Percentiles rank a stretch among this genome's conserved stretches.
Evolutionary conservation across 2,113 vertebrate species (phyloP).

Genomic region (Cephalopterus ornatus): DNA sequence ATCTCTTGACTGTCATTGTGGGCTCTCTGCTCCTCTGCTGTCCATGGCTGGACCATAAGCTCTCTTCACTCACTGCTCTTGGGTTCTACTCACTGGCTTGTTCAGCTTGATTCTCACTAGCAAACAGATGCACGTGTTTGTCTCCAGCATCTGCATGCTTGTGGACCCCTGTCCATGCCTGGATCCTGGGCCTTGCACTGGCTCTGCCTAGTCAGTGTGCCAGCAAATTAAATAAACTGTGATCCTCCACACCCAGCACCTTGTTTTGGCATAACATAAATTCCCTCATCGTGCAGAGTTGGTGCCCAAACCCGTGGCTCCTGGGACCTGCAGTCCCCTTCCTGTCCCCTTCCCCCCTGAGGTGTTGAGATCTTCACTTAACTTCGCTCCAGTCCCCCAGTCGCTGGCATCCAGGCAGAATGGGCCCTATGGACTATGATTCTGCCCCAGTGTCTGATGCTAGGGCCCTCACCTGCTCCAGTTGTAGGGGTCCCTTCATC

Average conservation of each 20-base stretch:
- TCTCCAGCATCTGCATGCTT: neutral
- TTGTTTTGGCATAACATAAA: neutral
- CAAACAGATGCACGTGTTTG: neutral
- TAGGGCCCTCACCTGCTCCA: neutral
- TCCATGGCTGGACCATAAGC: neutral
- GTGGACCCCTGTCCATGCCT: neutral
- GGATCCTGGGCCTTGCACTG: neutral
- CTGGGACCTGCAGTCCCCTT: neutral
- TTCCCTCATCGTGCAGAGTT: rapidly evolving
- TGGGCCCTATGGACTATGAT: neutral
- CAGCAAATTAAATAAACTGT: neutral
- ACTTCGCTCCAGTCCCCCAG: neutral
- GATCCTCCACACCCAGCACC: neutral
- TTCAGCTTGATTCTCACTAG: neutral
- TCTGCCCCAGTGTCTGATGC: neutral
- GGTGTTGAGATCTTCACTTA: neutral
- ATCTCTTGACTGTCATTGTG: neutral
- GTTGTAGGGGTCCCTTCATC: neutral
- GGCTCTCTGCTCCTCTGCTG: neutral
- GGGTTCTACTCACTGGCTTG: neutral
- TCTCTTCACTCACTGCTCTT: neutral
- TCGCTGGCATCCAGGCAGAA: neutral
- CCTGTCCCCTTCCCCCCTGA: too few relatives aligned
- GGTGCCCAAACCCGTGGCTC: neutral
- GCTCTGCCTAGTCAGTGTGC: neutral